Evolutionary conservation across 2,888 invertebrate genomes (phyloP).

Genomic region (Epistrophella euchroma): DNA sequence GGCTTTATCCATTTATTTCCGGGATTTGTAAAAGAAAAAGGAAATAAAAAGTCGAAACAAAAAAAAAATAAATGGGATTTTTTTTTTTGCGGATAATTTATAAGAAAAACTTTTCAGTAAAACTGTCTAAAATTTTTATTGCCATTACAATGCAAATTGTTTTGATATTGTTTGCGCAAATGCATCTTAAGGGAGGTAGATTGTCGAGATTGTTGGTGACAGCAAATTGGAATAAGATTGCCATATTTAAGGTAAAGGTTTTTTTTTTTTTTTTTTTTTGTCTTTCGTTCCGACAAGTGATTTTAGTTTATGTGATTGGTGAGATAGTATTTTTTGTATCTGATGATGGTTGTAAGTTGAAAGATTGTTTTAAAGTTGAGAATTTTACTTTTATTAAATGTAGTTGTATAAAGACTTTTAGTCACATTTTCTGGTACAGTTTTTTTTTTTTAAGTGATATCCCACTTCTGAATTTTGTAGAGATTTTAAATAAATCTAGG

Average conservation of each 20-base stretch:
- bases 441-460: no score
- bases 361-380: neutral
- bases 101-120: constrained; percentile 27
- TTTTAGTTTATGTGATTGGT: constrained; percentile 1
- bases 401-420: no score
- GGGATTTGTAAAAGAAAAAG: constrained; percentile 37
- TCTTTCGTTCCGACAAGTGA: neutral
- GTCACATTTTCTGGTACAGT: no score
- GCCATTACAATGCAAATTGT: constrained; percentile 62
- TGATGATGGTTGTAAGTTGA: no score
- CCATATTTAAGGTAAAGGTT: neutral
- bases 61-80: constrained; percentile 6
- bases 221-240: constrained; percentile 35
- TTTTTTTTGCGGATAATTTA: neutral
- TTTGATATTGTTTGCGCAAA: constrained; percentile 53
- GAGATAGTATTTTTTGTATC: neutral
- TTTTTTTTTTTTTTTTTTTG: neutral
- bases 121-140: constrained; percentile 55
- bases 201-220: constrained; percentile 31
- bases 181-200: neutral
- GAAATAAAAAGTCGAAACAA: neutral
- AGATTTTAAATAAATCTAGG: no score
- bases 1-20: constrained; percentile 74
- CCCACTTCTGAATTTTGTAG: no score
- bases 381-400: neutral